These are phyloP conservation scores for Glyptemys insculpta DNA, from an alignment of 2,797 vertebrate species.

Conservation along the genomic window DNA sequence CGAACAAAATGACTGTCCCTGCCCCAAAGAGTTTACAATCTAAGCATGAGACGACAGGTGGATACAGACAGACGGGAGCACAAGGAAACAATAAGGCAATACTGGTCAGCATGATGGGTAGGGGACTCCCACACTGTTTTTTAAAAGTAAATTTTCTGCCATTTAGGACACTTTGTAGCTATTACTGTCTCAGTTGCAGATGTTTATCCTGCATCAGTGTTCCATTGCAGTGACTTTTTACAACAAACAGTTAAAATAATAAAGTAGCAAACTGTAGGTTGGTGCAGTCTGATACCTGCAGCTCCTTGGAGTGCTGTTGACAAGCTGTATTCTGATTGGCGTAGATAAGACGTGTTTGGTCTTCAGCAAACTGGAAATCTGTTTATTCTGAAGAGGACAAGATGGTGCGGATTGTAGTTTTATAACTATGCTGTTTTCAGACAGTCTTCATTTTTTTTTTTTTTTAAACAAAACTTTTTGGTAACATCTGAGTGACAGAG, in stretches of 20 bases:
- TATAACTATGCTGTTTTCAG: neutral
- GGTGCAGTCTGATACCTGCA: neutral
- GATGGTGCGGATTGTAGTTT: neutral
- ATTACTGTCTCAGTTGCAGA: neutral
- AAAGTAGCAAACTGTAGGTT: fast-evolving
- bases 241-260: neutral
- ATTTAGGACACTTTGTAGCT: neutral
- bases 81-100: neutral
- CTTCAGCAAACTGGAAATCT: neutral
- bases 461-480: fast-evolving
- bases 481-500: neutral
- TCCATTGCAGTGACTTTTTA: neutral
- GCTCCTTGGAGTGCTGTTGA: neutral
- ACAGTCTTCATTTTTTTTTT: neutral
- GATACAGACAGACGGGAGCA: neutral
- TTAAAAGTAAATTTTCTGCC: neutral
- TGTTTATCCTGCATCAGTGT: neutral
- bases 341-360: fast-evolving
- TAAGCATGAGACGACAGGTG: neutral
- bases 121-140: neutral
- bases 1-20: too few species aligned
- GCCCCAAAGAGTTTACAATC: neutral
- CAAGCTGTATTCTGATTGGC: fast-evolving
- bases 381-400: fast-evolving
- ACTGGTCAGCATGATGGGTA: neutral